A percentile compares a stretch with the other conserved stretches of the same genome.
These are phyloP conservation scores for Picathartes gymnocephalus DNA, from an alignment of 2,113 vertebrate species.

Conservation along the genomic window DNA sequence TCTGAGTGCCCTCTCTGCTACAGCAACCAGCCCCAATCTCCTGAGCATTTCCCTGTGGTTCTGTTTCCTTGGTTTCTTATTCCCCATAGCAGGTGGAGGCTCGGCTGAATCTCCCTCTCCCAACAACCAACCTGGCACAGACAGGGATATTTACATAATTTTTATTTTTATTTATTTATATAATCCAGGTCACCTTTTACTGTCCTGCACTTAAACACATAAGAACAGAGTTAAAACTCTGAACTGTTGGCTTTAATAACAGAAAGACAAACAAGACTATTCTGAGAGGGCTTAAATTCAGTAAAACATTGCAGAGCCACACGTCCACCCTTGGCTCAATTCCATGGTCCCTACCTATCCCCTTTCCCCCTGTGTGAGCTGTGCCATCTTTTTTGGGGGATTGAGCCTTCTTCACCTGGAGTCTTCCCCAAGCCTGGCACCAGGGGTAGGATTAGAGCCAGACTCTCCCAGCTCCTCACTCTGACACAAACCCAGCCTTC, in stretches of 20 bases:
- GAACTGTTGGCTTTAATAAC: background rate
- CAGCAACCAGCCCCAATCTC: background rate
- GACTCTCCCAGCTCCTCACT: background rate
- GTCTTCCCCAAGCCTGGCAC: background rate
- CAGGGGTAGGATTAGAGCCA: background rate
- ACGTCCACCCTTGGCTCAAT: background rate
- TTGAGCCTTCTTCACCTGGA: background rate
- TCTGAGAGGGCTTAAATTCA: background rate
- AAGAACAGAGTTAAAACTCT: background rate
- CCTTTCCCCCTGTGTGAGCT: background rate
- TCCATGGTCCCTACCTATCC: background rate
- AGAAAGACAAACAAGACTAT: background rate
- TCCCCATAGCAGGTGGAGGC: background rate
- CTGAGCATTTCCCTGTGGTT: background rate
- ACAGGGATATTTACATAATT: background rate
- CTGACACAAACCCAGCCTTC: background rate
- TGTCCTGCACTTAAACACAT: background rate
- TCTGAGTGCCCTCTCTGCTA: background rate
- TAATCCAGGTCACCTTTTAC: background rate
- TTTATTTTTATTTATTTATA: too few relatives aligned
- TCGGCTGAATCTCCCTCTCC: background rate
- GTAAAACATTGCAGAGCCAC: background rate
- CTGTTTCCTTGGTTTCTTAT: background rate
- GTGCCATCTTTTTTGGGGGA: background rate
- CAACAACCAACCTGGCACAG: fast-evolving